phyloP scores from a whole-genome alignment of 2,113 vertebrate species.

The Archilochus colubris region DNA sequence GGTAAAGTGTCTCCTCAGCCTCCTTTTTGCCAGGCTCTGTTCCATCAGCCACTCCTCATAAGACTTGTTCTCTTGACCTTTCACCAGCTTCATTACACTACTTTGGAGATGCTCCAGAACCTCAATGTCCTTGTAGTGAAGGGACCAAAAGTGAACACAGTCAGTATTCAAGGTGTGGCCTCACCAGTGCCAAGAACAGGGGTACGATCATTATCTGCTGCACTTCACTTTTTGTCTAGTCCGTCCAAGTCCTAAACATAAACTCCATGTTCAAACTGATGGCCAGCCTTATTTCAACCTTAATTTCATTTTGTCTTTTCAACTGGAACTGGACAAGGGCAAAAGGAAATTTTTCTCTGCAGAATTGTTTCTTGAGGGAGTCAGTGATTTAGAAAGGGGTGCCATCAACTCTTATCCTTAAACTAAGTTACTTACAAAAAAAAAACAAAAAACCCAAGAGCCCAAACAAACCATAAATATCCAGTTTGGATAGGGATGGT shows the following conservation, averaged over 20 bases:
- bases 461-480: fast-evolving
- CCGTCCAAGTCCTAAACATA: not conserved
- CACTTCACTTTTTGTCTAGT: not conserved
- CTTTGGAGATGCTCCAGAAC: not conserved
- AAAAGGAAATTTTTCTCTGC: not conserved
- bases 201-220: not conserved
- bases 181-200: not conserved
- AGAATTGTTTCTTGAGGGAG: not conserved
- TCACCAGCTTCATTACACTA: not conserved
- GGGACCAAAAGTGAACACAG: not conserved
- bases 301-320: not conserved
- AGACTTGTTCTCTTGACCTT: not conserved
- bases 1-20: too few relatives aligned
- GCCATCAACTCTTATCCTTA: not conserved
- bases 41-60: not conserved
- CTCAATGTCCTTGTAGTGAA: not conserved
- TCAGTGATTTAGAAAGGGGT: not conserved
- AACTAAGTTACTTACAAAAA: not conserved
- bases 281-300: not conserved
- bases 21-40: not conserved
- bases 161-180: not conserved
- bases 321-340: not conserved
- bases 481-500: not conserved
- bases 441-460: too few relatives aligned
- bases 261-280: not conserved